Evolutionary conservation across 2,797 vertebrate genomes (phyloP), one percentile per base, ranked within the genome.

Genomic region (Falco cherrug): DNA sequence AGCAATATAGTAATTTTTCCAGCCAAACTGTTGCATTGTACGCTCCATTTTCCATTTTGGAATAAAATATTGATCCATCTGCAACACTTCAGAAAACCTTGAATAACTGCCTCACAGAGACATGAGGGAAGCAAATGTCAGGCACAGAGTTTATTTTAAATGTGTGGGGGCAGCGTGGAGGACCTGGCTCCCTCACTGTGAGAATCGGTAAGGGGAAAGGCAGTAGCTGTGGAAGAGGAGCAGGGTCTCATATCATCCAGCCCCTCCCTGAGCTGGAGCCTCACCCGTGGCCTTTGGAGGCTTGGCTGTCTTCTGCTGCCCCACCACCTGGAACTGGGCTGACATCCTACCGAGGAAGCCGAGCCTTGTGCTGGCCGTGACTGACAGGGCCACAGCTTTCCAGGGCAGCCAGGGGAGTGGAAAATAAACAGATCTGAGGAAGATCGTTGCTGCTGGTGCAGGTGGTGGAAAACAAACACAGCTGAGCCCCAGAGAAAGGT

Each of bases 141-240:
- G 59, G 47, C 1, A 1, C 7, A 67, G 37, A 78, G 1, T 3
- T 76, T 5, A 2, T 67, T 69, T 89, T 59, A 26, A 35, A 25
- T 50, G 14, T 0, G 0, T 15, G 19, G 6, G 20, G 21, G 11
- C 9, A n/a, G 33, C 0, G 0, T 13, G 28, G n/a, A 67, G 9
- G 24, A 65, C 31, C 14, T 2, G 2, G 2, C 5, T 20, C 6
- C 8, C 4, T 3, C 2, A 1, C 3, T 11, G 5, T 41, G 37
- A 61, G 37, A 95, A 53, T 7, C 0, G 11, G 5, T 16, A 39
- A 63, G 15, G 11, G 6, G 14, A 90, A 87, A 16, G 15, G 16
- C 20, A 73, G 47, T 20, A 57, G 13, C 16, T 79, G n/a, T 18
- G 21, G 43, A 75, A 87, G 26, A 57, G 15, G 16, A 87, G 11